Base-by-base conservation (phyloP, 2,797 vertebrate genomes). In the Enoplosus armatus region DNA sequence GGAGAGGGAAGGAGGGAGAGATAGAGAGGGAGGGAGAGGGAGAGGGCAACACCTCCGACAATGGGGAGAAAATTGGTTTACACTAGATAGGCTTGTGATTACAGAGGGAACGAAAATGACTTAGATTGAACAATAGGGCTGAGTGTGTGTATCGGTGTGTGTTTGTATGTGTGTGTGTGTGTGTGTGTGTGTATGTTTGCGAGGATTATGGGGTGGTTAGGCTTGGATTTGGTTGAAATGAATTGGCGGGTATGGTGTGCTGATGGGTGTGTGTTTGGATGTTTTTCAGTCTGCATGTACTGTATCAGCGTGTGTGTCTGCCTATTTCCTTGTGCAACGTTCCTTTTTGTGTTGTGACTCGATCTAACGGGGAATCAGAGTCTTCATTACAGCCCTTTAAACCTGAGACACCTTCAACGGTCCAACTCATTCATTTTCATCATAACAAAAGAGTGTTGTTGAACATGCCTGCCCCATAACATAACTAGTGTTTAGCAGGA, bases 1-100 rank as follows among this genome's bases (percentile, higher is more conserved):
- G 54, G 83, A 83, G 86, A 79, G 86, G 39, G 73, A 85, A 76
- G 64, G 88, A 86, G 86, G 80, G 83, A 83, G 88, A 75, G 85
- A 90, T 77, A 77, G 73, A 79, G 89, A 87, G 77, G 79, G 87
- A 90, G 87, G 87, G 85, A 80, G 90, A 83, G 79, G 77, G 89
- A 90, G 91, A 91, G 93, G 92, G 90, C 93, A 93, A 92, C 88
- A 94, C 92, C 92, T 92, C 88, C 77, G 76, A 93, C 93, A 92
- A 94, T 94, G 87, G 90, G 80, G 85, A 90, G 93, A 93, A 94
- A 94, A 94, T 94, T 93, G 93, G 93, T 93, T 94, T 94, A 94
- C 93, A 93, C 93, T 92, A 93, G 93, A 94, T 94, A 92, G 90
- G 90, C 89, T 87, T 85, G 92, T 93, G 94, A 94, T 94, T 93